Percentiles rank a stretch among this genome's conserved stretches.
Evolutionary conservation across 2,888 invertebrate genomes (phyloP).

Genomic region (Balanococcus diminutus): DNA sequence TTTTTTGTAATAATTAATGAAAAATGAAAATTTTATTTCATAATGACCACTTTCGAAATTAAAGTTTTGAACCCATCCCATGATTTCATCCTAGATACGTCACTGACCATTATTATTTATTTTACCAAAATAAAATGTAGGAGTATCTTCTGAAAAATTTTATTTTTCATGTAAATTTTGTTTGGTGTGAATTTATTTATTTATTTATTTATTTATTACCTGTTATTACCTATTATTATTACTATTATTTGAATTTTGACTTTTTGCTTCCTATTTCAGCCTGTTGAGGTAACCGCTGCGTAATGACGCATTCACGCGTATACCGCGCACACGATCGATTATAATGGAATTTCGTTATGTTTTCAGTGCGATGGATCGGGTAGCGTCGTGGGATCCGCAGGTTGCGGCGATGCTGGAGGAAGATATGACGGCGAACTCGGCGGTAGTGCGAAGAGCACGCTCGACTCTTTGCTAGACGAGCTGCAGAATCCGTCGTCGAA

Average conservation of each 20-base stretch:
- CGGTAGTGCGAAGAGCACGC: constrained; percentile 87
- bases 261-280: not conserved
- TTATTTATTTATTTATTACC: no score
- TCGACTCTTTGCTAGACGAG: constrained; percentile 95
- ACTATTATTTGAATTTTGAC: no score
- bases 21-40: no score
- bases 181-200: not conserved
- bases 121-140: no score
- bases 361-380: constrained; percentile 57
- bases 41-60: no score
- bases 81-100: no score
- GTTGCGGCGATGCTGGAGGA: constrained; percentile 63
- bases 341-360: not conserved
- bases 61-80: no score
- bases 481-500: constrained; percentile 80
- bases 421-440: constrained; percentile 64
- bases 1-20: no score
- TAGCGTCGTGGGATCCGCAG: constrained; percentile 56
- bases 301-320: not conserved
- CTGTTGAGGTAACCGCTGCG: not conserved
- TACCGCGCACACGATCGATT: no score
- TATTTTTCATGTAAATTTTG: not conserved
- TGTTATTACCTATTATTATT: no score
- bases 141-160: no score
- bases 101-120: no score